Base-by-base conservation (phyloP, 2,888 invertebrate species). In the Odontocerum albicorne region DNA sequence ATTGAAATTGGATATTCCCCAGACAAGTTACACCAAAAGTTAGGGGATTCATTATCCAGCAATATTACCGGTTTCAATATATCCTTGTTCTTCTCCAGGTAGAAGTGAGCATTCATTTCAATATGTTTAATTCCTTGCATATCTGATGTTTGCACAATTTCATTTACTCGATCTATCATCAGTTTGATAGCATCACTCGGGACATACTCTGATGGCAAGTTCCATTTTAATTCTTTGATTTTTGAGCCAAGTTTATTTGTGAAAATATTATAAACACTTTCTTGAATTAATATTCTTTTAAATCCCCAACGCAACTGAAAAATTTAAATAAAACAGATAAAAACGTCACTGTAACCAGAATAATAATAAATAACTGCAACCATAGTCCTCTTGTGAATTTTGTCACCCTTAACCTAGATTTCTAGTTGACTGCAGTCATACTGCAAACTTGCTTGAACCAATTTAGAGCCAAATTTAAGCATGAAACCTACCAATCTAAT, bases 201-300 rank as follows among this genome's bases (percentile, higher is more conserved):
- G 20, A 71, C 65, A 40, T 75, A 65, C 4, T 45, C 42, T 13
- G 22, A 19, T 6, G 58, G 45, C 4, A 39, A 22, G 27, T 39
- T 40, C 49, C 45, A 58, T n/a, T 39, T 21, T 12, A 56, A 43
- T 49, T 68, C 68, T 7, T 63, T 64, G 64, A 79, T 65, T 46
- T 72, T 65, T 44, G 63, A 57, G 64, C 74, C 74, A 45, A 82
- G 61, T 64, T 76, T 79, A 10, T 65, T 61, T 1, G 75, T 65
- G 62, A 82, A 70, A 39, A 62, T 64, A 19, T 73, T 66, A 60
- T 70, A 74, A 3, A 81, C 66, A 6, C 76, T 69, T 67, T 82
- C 81, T 66, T 83, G 82, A 1, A 82, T 73, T 15, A 81, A 64
- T 19, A 82, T 66, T 44, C 71, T 70, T 13, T 75, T 72, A 3